These are phyloP conservation scores for Bombyx mori DNA, from an alignment of 1,140 invertebrate genomes.

Conservation along the genomic window DNA sequence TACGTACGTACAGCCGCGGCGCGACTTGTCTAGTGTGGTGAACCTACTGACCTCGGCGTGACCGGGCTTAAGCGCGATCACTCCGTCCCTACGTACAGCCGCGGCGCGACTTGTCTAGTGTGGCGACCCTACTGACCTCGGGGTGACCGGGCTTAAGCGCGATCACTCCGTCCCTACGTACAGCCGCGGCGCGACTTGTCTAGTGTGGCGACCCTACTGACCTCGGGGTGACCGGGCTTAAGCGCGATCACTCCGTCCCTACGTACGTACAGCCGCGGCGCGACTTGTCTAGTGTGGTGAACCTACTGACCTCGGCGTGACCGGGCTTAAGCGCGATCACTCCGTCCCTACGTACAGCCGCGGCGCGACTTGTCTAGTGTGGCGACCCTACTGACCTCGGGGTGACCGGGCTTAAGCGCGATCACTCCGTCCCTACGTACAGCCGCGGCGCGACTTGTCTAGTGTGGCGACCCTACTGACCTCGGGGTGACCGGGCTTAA, in stretches of 20 bases:
- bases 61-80: constrained; percentile 46
- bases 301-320: constrained; percentile 71
- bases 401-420: constrained; percentile 70
- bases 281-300: neutral
- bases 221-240: constrained; percentile 75
- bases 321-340: constrained; percentile 47
- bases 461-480: constrained; percentile 17
- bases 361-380: neutral
- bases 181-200: too few species aligned
- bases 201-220: constrained; percentile 10
- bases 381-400: constrained; percentile 50
- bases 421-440: too few species aligned
- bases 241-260: too few species aligned
- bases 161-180: too few species aligned
- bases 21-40: neutral
- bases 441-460: too few species aligned
- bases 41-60: constrained; percentile 71
- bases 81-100: too few species aligned
- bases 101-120: neutral
- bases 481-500: constrained; percentile 74
- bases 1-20: too few species aligned
- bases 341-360: too few species aligned
- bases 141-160: constrained; percentile 73
- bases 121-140: constrained; percentile 30
- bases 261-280: too few species aligned